These are phyloP conservation scores for Odontesthes bonariensis DNA, from an alignment of 2,113 vertebrate species.

Conservation along the genomic window DNA sequence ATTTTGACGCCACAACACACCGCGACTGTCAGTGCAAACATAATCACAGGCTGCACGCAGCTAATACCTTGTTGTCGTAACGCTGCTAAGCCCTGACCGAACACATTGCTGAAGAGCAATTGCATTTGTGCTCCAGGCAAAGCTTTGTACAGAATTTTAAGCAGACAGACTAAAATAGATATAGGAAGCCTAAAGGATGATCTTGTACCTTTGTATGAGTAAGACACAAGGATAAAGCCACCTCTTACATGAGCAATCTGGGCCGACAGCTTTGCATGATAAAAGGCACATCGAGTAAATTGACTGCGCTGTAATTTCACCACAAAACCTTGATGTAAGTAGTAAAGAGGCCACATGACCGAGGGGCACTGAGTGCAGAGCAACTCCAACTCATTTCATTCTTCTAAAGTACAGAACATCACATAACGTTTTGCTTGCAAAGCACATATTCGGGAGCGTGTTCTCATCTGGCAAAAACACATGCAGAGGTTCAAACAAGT, in stretches of 20 bases:
- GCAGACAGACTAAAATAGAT: slow-evolving; percentile 31
- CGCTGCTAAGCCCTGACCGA: slow-evolving; percentile 39
- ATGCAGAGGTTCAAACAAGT: slow-evolving; percentile 6
- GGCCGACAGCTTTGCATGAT: slow-evolving; percentile 10
- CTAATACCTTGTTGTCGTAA: slow-evolving; percentile 40
- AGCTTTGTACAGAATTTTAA: slow-evolving; percentile 37
- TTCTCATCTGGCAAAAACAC: slow-evolving; percentile 45
- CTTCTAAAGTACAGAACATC: neutral
- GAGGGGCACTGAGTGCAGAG: slow-evolving; percentile 5
- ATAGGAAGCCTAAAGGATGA: slow-evolving; percentile 9
- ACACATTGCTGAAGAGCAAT: slow-evolving; percentile 9
- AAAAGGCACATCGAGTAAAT: slow-evolving; percentile 1
- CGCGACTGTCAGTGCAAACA: slow-evolving; percentile 23
- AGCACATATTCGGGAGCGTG: slow-evolving; percentile 47
- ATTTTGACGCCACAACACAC: neutral
- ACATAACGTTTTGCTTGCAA: slow-evolving; percentile 36
- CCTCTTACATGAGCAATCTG: slow-evolving; percentile 6
- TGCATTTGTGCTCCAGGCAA: slow-evolving; percentile 24
- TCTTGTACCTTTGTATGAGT: neutral
- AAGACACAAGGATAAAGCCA: slow-evolving; percentile 14
- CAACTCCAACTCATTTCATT: slow-evolving; percentile 3
- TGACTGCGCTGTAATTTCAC: neutral
- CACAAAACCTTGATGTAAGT: slow-evolving; percentile 6
- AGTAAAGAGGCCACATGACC: neutral
- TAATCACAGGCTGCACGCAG: slow-evolving; percentile 34